Evolutionary conservation across 2,113 vertebrate genomes (phyloP).

Genomic region (Sinocyclocheilus grahami): DNA sequence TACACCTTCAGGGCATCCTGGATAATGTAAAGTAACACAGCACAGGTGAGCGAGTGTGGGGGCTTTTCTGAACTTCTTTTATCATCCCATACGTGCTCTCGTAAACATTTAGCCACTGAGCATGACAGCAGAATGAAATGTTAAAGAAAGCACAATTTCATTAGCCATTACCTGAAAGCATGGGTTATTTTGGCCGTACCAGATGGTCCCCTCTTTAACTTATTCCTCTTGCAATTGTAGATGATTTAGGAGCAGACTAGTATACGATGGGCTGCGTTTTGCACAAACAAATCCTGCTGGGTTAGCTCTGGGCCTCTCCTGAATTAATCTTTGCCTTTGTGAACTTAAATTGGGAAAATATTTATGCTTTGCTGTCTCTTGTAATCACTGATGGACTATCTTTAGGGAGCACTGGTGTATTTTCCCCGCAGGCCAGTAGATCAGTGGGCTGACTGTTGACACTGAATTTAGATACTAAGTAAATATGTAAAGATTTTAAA

Average conservation of each 20-base stretch:
- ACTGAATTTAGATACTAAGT: background rate
- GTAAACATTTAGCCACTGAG: constrained; percentile 25
- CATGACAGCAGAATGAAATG: background rate
- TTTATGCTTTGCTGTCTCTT: constrained; percentile 2
- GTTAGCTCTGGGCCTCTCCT: constrained; percentile 1
- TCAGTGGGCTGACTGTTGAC: background rate
- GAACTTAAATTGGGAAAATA: constrained; percentile 15
- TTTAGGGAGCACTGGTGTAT: background rate
- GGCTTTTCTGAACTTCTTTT: constrained; percentile 40
- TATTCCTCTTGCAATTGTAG: background rate
- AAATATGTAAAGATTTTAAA: constrained; percentile 15
- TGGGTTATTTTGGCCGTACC: background rate
- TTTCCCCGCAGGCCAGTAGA: background rate
- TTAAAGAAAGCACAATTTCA: constrained; percentile 28
- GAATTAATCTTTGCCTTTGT: constrained; percentile 31
- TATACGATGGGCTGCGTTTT: background rate
- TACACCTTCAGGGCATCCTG: constrained; percentile 63
- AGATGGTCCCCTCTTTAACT: background rate
- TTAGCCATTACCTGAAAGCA: constrained; percentile 26
- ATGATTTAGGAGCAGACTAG: constrained; percentile 8
- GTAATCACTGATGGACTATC: constrained; percentile 11
- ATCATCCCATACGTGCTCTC: background rate
- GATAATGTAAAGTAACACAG: constrained; percentile 63
- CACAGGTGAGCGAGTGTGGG: constrained; percentile 63
- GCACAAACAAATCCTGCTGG: constrained; percentile 10